Percentiles rank a stretch among this genome's conserved stretches.
These are phyloP conservation scores for Tiliacea aurago DNA, from an alignment of 2,888 invertebrate species.

Conservation along the genomic window DNA sequence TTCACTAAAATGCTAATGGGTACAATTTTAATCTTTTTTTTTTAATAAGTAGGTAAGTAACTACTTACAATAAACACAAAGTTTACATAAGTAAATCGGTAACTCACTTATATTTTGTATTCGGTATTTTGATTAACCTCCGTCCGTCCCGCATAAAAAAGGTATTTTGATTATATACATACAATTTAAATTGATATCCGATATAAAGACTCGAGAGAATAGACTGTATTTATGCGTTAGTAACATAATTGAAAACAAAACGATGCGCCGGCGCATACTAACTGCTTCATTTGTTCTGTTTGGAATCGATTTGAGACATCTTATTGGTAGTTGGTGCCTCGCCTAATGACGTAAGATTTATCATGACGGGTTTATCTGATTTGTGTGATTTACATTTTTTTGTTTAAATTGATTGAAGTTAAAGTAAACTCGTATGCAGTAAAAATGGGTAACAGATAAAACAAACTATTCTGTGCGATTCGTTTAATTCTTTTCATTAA, in stretches of 20 bases:
- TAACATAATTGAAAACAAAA: slow-evolving; percentile 70
- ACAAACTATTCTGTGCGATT: background rate
- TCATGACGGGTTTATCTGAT: slow-evolving; percentile 34
- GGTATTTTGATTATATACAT: slow-evolving; percentile 2
- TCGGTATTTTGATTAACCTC: slow-evolving; percentile 8
- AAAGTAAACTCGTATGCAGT: background rate
- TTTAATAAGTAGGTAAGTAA: background rate
- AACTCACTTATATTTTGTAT: background rate
- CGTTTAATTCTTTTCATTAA: background rate
- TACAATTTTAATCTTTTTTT: background rate
- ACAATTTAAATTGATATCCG: slow-evolving; percentile 35
- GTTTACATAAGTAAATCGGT: background rate
- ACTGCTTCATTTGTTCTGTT: slow-evolving; percentile 76
- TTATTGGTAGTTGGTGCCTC: slow-evolving; percentile 60
- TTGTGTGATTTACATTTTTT: slow-evolving; percentile 36
- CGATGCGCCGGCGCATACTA: slow-evolving; percentile 77
- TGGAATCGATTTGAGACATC: slow-evolving; percentile 70
- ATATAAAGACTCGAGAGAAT: slow-evolving; percentile 51
- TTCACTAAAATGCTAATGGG: background rate
- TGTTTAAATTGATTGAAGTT: background rate
- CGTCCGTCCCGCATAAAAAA: background rate
- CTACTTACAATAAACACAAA: background rate
- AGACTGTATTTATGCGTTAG: slow-evolving; percentile 69
- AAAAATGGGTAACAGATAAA: background rate
- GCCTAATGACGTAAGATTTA: slow-evolving; percentile 66